These are phyloP conservation scores for Patiria pectinifera DNA, from an alignment of 53 echinoderm and acorn worm genomes.

Conservation along the genomic window DNA sequence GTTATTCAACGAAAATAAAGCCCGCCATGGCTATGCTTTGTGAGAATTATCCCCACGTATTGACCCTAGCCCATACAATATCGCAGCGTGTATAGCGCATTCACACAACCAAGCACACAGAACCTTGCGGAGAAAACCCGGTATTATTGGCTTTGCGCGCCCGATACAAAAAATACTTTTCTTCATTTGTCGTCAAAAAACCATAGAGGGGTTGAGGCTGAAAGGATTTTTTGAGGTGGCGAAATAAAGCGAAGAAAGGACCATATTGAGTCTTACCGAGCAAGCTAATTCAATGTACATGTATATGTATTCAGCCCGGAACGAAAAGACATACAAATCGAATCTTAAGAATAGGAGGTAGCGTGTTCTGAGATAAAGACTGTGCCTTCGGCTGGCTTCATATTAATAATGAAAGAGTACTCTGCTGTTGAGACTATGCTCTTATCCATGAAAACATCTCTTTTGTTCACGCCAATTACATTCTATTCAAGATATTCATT, in stretches of 20 bases:
- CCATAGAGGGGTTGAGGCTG: conserved; percentile 42
- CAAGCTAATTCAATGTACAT: conserved; percentile 13
- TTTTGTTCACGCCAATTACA: neutral
- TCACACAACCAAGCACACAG: conserved; percentile 26
- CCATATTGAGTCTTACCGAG: conserved; percentile 5
- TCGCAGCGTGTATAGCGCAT: conserved; percentile 51
- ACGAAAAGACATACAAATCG: neutral
- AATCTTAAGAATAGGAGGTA: neutral
- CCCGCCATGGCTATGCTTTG: conserved; percentile 53
- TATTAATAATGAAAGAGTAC: neutral
- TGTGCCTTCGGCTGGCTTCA: neutral
- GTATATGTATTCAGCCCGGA: neutral
- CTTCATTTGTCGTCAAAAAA: conserved; percentile 59
- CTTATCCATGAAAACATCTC: neutral
- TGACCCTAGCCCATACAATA: conserved; percentile 58
- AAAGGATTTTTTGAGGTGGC: neutral
- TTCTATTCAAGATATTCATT: neutral
- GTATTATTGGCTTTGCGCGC: conserved; percentile 47
- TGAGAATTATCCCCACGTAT: conserved; percentile 56
- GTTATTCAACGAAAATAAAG: conserved; percentile 60
- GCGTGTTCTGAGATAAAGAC: neutral
- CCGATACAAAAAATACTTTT: conserved; percentile 56
- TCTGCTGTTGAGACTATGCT: neutral
- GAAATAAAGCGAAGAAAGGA: conserved; percentile 52
- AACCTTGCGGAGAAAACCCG: conserved; percentile 24